phyloP scores from a whole-genome alignment of 2,888 invertebrate genomes.

The Tethea ocularis region DNA sequence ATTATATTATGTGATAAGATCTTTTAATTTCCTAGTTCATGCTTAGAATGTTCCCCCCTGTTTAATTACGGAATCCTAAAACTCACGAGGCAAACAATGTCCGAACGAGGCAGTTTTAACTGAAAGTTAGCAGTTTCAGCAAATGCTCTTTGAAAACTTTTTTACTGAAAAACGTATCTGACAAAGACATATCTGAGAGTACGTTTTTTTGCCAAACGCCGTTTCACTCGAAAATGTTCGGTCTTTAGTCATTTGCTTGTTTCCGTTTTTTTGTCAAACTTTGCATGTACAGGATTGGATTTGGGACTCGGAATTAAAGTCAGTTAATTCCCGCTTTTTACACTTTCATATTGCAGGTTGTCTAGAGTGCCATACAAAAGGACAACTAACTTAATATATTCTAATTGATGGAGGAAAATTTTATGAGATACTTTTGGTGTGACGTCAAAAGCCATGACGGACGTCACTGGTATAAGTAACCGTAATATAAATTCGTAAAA shows the following conservation, averaged over 20 bases:
- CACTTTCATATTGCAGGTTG: background rate
- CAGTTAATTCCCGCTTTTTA: background rate
- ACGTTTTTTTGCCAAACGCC: constrained; percentile 16
- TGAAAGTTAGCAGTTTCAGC: constrained; percentile 21
- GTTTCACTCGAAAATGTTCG: constrained; percentile 24
- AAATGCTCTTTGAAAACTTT: constrained; percentile 34
- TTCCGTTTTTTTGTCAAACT: background rate
- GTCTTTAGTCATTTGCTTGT: constrained; percentile 19
- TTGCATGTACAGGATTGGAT: background rate
- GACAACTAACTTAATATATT: too few relatives aligned
- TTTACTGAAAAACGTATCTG: constrained; percentile 28
- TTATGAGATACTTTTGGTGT: too few relatives aligned
- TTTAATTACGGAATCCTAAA: background rate
- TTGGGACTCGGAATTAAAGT: background rate
- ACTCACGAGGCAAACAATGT: background rate
- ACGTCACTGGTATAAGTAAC: too few relatives aligned
- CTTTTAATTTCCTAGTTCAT: background rate
- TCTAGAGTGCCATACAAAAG: too few relatives aligned
- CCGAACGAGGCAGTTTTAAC: constrained; percentile 3
- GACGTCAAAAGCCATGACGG: too few relatives aligned
- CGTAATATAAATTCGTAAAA: too few relatives aligned
- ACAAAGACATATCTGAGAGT: constrained; percentile 33
- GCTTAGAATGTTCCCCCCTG: background rate
- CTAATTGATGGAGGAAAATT: too few relatives aligned
- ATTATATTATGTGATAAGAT: too few relatives aligned